Evolutionary conservation across 2,113 vertebrate species (phyloP), one percentile per base, ranked within the genome.

Genomic region (Cricetomys ansorgei): DNA sequence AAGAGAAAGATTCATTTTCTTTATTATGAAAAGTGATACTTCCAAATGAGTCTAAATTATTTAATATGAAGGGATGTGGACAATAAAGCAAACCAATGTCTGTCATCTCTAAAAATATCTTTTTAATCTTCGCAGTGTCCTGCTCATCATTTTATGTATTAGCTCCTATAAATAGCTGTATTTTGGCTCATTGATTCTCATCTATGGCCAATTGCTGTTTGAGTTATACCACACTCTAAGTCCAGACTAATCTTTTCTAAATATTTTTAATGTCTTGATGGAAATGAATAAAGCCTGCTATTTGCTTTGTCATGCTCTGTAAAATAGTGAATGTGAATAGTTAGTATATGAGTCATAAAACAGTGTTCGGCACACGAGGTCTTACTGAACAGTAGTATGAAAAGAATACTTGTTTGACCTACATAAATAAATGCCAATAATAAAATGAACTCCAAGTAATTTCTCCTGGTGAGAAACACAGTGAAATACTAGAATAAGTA

Each of bases 401-500:
- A 17, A 89, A 94, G n/a, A 88, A 75, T 84, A 86, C 37, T 0
- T 27, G n/a, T 75, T 50, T 53, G 48, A 83, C 48, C 73, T 84
- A 57, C 59, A 25, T 72, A 34, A 91, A 83, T 92, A 48, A 37
- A 50, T 13, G 87, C 25, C 27, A 53, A 12, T 53, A 43, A 76
- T n/a, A 91, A 92, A n/a, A 95, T 64, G 21, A 81, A 70, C 21
- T 11, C 5, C 27, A 19, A 59, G 55, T 92, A 50, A 91, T 92
- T 95, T 96, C n/a, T 85, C 45, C 81, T 90, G 37, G 79, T 88
- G 88, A 89, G 55, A 76, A 94, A 70, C 72, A 67, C 43, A 43
- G 34, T 70, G 9, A 88, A 95, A 91, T 94, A 59, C 8, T 72
- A 43, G 89, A 67, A 81, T 95, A 95, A 97, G 92, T 95, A 96